Percentiles rank a stretch among this genome's conserved stretches.
These are phyloP conservation scores for Drosophila orosa DNA, from an alignment of 1,140 invertebrate species.

Conservation along the genomic window DNA sequence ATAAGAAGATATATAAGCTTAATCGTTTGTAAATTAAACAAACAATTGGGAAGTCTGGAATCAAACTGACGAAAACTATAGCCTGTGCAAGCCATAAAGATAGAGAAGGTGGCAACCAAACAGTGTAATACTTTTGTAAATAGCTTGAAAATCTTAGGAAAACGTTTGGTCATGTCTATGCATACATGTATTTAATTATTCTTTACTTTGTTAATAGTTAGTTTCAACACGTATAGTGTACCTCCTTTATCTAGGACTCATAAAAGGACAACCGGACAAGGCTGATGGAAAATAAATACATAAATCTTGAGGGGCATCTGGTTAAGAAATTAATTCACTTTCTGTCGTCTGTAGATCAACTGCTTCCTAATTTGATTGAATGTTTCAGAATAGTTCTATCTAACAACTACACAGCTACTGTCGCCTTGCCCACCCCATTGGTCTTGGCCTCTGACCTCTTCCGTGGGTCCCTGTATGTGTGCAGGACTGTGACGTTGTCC, in stretches of 20 bases:
- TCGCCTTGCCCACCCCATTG: conserved; percentile 37
- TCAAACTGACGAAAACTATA: no score
- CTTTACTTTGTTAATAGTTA: not conserved
- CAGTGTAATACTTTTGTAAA: not conserved
- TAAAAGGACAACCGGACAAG: not conserved
- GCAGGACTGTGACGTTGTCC: conserved; percentile 85
- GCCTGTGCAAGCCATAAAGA: not conserved
- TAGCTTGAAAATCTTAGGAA: not conserved
- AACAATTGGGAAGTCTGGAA: not conserved
- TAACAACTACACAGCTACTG: conserved; percentile 6
- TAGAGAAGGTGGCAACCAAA: not conserved
- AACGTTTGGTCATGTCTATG: not conserved
- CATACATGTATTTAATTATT: not conserved
- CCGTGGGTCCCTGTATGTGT: conserved; percentile 64
- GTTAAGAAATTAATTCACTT: not conserved
- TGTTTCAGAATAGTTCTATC: conserved; percentile 19
- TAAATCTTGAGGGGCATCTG: not conserved
- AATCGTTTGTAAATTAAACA: not conserved
- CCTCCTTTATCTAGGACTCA: not conserved
- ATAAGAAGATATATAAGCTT: not conserved
- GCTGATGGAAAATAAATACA: not conserved
- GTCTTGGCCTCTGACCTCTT: conserved; percentile 1
- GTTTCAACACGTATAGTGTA: no score
- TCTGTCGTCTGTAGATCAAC: not conserved
- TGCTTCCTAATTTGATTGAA: conserved; percentile 22